Base-by-base conservation (phyloP, 2,113 vertebrate genomes). In the Prionailurus viverrinus region DNA sequence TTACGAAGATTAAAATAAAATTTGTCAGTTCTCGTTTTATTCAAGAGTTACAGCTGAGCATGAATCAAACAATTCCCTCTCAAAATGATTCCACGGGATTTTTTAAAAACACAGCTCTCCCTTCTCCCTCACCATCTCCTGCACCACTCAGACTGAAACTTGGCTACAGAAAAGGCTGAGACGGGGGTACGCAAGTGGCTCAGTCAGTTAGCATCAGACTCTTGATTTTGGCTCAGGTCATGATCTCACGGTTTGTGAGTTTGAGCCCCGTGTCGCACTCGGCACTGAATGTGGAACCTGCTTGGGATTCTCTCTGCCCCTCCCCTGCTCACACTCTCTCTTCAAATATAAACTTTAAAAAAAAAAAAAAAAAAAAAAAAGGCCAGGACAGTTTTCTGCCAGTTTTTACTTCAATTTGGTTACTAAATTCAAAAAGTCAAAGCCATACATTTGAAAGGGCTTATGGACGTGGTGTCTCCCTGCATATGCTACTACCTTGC, bases 401-500 rank as follows among this genome's bases (percentile, higher is more conserved):
- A 33, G 36, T 48, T 73, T 91, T 87, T 13, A 74, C 51, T 92
- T 97, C 61, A 61, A 81, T 55, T 91, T 51, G 29, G n/a, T 82
- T 31, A 83, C 29, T 58, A 73, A 85, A 82, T 82, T 45, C 5
- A 92, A 82, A 89, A 76, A 31, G 83, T 45, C 73, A 81, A 79
- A 81, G 81, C n/a, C 51, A 90, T 7, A 87, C 23, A 45, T 68
- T 76, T 87, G 15, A 86, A 53, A 63, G 65, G n/a, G 23, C 36
- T 80, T 86, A 73, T 65, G 51, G 14, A 68, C 27, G 58, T 25
- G 39, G 29, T 48, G 27, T 87, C 71, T 88, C 83, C 48, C 76
- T 79, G 48, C 3, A 71, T 13, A 45, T 27, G 29, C 29, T 53
- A 29, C 16, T 6, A 19, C 13, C n/a, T 68, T 33, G 55, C 8